Percentiles rank a stretch among this genome's conserved stretches.
Conservation (phyloP, 2,797 vertebrate genomes). For the Heterohyrax brucei region DNA sequence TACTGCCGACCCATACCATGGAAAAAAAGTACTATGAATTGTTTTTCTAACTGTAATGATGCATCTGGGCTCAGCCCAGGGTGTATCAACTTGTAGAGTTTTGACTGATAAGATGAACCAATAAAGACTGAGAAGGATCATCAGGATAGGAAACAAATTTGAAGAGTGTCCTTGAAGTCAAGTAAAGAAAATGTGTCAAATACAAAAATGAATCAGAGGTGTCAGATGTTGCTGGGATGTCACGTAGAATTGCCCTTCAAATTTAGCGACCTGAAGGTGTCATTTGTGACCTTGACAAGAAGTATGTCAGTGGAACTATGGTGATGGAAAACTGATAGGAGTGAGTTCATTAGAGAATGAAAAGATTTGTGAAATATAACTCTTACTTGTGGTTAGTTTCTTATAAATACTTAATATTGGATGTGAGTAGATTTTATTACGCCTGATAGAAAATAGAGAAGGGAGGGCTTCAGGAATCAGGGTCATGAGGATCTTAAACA, state of each 20-base stretch:
- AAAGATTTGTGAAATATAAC: constrained; percentile 37
- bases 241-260: neutral
- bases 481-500: neutral
- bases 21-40: neutral
- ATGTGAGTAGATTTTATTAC: constrained; percentile 39
- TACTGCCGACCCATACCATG: neutral
- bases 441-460: neutral
- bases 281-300: constrained; percentile 14
- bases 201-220: neutral
- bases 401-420: constrained; percentile 34
- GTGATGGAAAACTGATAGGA: neutral
- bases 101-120: constrained; percentile 16
- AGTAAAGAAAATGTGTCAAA: neutral
- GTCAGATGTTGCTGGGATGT: neutral
- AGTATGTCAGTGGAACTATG: neutral
- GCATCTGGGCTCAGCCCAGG: neutral
- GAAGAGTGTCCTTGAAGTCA: constrained; percentile 13
- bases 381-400: constrained; percentile 24
- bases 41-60: constrained; percentile 36
- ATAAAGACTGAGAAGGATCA: constrained; percentile 5
- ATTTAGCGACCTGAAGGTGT: constrained; percentile 18
- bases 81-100: neutral
- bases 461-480: neutral
- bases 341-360: neutral
- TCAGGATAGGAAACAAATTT: neutral